Base-by-base conservation (phyloP, 2,888 invertebrate genomes). In the Drosophila leonis region DNA sequence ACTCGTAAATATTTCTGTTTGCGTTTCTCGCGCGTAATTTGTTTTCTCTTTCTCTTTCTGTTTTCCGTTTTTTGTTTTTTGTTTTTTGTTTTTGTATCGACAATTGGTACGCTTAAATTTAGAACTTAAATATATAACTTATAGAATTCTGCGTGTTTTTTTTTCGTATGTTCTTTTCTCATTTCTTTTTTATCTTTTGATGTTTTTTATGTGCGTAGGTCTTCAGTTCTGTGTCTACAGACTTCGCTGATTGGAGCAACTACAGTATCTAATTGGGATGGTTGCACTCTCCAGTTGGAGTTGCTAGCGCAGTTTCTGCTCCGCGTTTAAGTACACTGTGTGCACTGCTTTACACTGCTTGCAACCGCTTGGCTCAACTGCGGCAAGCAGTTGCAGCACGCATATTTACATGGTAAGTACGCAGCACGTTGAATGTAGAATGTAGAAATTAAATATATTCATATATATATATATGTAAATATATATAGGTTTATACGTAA, bases 51-150 rank as follows among this genome's bases (percentile, higher is more conserved):
- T n/a, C n/a, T n/a, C n/a, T 49, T 54, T 54, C 35, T 1, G 37
- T n/a, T 52, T 51, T 51, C 27, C 6, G 15, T n/a, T 15, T 35
- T 52, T 15, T 24, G 33, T 13, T 51, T 51, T 7, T 18, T n/a
- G 18, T 18, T 13, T 48, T 63, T 46, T 44, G 18, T 46, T n/a
- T 62, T 42, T 71, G 67, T 84, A 84, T 84, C 88, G 87, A 86
- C 84, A 86, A 83, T 88, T 78, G 70, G 72, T 79, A 84, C 65
- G 61, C 84, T 87, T 88, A 81, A 41, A 64, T 29, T 49, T 57
- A 83, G 2, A 81, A 76, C 81, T 78, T 78, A 80, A 66, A 46
- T 52, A 37, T 63, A 48, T 42, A 65, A 76, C 82, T 74, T 88
- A 49, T 49, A 86, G 52, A 75, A 73, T 66, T 72, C 78, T 78